Conservation (phyloP, 1,140 invertebrate species). For the Drosophila simulans region DNA sequence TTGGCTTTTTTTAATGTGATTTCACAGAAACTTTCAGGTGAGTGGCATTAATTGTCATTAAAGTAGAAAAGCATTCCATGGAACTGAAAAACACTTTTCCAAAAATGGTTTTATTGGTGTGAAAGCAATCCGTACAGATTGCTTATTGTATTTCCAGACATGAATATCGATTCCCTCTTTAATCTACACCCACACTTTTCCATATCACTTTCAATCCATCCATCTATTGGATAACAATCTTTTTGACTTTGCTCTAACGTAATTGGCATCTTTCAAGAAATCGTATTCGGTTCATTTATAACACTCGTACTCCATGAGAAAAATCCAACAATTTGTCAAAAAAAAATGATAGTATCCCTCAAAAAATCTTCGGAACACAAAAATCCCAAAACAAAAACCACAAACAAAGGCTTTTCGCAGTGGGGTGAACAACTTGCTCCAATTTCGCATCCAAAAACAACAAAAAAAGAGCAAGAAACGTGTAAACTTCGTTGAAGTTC, state of each 20-base stretch:
- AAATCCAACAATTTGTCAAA: slow-evolving; percentile 50
- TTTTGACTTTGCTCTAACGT: slow-evolving; percentile 41
- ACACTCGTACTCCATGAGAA: not conserved
- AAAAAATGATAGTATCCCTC: slow-evolving; percentile 14
- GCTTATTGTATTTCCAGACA: not conserved
- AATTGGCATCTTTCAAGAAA: slow-evolving; percentile 46
- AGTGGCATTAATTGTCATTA: not conserved
- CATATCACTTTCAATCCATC: slow-evolving; percentile 29
- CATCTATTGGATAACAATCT: slow-evolving; percentile 43
- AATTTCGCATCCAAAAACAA: slow-evolving; percentile 1
- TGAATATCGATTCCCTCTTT: not conserved
- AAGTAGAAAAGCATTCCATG: too few species aligned
- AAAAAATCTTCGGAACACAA: slow-evolving; percentile 6
- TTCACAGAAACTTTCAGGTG: slow-evolving; percentile 1
- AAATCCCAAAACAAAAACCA: slow-evolving; percentile 36
- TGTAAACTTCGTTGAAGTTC: slow-evolving; percentile 37
- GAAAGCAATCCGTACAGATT: not conserved
- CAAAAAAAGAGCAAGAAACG: slow-evolving; percentile 22
- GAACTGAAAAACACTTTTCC: not conserved
- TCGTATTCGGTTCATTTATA: slow-evolving; percentile 34
- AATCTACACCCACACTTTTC: not conserved
- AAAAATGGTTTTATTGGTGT: not conserved
- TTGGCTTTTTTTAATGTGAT: not conserved
- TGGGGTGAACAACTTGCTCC: slow-evolving; percentile 30
- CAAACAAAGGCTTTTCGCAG: slow-evolving; percentile 22